Conservation (phyloP, 1,140 invertebrate genomes). For the Caenorhabditis inopinata region DNA sequence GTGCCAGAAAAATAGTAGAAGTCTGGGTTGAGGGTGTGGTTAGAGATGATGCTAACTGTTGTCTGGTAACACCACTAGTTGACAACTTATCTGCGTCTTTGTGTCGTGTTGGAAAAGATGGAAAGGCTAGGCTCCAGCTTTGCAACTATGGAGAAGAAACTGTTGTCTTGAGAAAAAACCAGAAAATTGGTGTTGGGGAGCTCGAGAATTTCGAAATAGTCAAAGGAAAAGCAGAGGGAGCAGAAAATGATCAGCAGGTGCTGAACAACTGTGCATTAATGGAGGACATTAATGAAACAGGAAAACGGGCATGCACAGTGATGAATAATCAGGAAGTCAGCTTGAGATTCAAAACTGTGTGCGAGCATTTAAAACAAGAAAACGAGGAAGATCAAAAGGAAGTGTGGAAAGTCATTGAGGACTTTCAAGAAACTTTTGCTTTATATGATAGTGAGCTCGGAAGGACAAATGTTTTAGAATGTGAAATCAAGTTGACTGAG, state of each 20-base stretch:
- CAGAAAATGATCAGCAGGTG: background rate
- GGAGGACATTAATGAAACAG: no score
- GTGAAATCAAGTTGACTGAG: background rate
- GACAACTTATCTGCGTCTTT: background rate
- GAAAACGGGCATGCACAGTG: background rate
- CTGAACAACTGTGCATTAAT: background rate
- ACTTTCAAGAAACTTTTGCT: background rate
- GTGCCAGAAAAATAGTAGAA: background rate
- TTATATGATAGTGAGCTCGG: slow-evolving; percentile 7
- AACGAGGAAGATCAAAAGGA: background rate
- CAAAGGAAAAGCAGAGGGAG: background rate
- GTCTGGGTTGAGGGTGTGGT: background rate
- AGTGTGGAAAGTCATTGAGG: background rate
- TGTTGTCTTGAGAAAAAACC: no score
- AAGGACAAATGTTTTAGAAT: background rate
- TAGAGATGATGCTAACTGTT: no score
- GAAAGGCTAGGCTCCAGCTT: no score
- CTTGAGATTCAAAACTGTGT: background rate
- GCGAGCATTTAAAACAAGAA: background rate
- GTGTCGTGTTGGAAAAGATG: background rate
- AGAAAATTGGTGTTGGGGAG: no score
- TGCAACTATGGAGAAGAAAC: background rate
- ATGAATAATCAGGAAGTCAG: no score
- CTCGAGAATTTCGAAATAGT: background rate
- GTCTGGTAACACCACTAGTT: no score